These are phyloP conservation scores for Anoplophora glabripennis DNA, from an alignment of 1,140 invertebrate genomes.

Conservation along the genomic window DNA sequence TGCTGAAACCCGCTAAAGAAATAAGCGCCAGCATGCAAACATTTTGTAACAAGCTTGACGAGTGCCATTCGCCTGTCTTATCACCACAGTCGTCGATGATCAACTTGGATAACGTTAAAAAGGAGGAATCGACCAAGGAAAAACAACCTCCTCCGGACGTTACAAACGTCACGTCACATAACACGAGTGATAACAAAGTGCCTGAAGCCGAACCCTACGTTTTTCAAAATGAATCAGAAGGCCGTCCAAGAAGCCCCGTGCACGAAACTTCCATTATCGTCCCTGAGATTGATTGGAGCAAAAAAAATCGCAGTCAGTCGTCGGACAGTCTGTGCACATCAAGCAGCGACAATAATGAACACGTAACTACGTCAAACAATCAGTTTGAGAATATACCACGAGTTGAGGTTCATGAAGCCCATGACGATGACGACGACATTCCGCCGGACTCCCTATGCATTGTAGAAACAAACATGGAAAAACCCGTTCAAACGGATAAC, in stretches of 20 bases:
- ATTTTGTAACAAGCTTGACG: constrained; percentile 51
- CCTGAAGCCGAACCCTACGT: constrained; percentile 34
- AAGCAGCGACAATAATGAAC: constrained; percentile 43
- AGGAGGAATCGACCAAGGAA: constrained; percentile 25
- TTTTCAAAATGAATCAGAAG: constrained; percentile 49
- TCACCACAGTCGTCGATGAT: constrained; percentile 37
- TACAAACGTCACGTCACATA: constrained; percentile 29
- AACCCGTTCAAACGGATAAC: not conserved
- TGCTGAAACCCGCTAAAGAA: constrained; percentile 75
- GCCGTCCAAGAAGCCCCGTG: constrained; percentile 55
- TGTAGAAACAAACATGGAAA: not conserved
- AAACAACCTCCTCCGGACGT: constrained; percentile 12
- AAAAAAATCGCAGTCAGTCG: constrained; percentile 49
- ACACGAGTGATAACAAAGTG: constrained; percentile 16
- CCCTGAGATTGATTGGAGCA: constrained; percentile 62
- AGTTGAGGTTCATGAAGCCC: constrained; percentile 27
- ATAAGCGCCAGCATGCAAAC: constrained; percentile 74
- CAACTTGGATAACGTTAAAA: constrained; percentile 20
- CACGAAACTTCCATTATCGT: constrained; percentile 64
- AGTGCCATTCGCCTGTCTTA: constrained; percentile 37
- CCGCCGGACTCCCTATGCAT: constrained; percentile 25
- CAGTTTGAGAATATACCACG: constrained; percentile 30
- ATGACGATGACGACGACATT: constrained; percentile 28
- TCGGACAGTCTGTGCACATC: constrained; percentile 62
- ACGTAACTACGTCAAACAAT: constrained; percentile 19